Base-by-base conservation (phyloP, 2,888 invertebrate species). In the Troglohyphantes excavatus region DNA sequence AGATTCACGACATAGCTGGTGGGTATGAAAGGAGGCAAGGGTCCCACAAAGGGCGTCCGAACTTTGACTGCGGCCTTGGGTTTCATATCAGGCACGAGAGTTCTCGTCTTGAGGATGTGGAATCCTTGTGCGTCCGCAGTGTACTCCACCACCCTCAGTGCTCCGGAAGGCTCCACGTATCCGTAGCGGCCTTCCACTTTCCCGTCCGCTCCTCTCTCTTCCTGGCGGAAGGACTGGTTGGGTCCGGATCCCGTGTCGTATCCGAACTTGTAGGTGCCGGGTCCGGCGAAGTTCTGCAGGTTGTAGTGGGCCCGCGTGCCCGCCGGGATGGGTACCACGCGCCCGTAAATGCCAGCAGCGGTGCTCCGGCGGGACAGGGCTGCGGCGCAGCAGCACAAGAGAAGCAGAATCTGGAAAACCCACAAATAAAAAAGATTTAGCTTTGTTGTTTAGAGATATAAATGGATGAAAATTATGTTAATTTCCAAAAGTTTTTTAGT, bases 211-310 rank as follows among this genome's bases (percentile, higher is more conserved):
- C 84, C 79, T 23, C 88, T 26, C 17, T 90, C 90, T 29, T 90
- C 90, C 39, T 90, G 78, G 1, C 90, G 70, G 68, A 91, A 91
- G 9, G 91, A 90, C 78, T 90, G 90, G 46, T 79, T 88, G 2
- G 91, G 91, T 1, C 91, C 91, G 9, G 90, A 87, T 6, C 91
- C 91, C 5, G 91, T 91, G 26, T 91, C 91, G 53, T 91, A 91
- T 5, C 91, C 91, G 27, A 90, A 91, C 27, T 91, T 91, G 68
- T 91, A 91, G 1, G 91, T 91, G 0, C 91, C 91, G 2, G 90
- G 87, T 13, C 91, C 91, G 6, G 70, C 87, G 21, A 90, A 86
- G 83, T 91, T 90, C 72, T 87, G 72, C n/a, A 91, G 83, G 63
- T 90, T 83, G 79, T 91, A 91, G 43, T 90, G 90, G n/a, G 90